Evolutionary conservation across 2,888 invertebrate genomes (phyloP).

Genomic region (Drosophila pseudotakahashii): DNA sequence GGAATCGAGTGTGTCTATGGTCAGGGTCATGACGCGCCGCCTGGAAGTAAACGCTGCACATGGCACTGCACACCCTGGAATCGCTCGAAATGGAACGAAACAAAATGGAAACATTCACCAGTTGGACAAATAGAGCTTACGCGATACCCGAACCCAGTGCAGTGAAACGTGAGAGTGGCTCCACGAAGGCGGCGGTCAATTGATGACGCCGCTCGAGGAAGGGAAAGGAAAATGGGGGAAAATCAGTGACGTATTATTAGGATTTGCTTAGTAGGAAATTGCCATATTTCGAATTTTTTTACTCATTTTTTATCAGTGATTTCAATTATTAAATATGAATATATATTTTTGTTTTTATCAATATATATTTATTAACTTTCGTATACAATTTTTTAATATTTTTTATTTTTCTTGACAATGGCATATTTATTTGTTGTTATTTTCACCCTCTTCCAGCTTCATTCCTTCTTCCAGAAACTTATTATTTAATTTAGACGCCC

Average conservation of each 20-base stretch:
- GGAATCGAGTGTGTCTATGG: conserved; percentile 64
- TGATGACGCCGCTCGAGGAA: not conserved
- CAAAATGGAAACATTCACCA: not conserved
- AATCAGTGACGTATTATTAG: not conserved
- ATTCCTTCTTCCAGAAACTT: not conserved
- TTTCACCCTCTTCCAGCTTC: not conserved
- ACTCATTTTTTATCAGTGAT: not conserved
- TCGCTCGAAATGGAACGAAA: conserved; percentile 16
- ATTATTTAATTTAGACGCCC: not conserved
- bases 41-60: conserved; percentile 29
- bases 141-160: conserved; percentile 52
- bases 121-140: conserved; percentile 34
- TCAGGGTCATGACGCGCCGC: conserved; percentile 58
- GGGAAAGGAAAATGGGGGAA: not conserved
- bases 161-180: conserved; percentile 62
- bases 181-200: not conserved
- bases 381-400: not conserved
- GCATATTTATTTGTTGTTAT: not conserved
- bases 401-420: not conserved
- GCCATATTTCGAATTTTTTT: too few relatives aligned
- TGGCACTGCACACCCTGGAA: conserved; percentile 20
- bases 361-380: not conserved
- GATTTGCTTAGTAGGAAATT: not conserved
- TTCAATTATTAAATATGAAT: too few relatives aligned
- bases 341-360: too few relatives aligned